A percentile compares a stretch with the other conserved stretches of the same genome.
These are phyloP conservation scores for Neolamprologus brichardi DNA, from an alignment of 2,113 vertebrate genomes.

Conservation along the genomic window DNA sequence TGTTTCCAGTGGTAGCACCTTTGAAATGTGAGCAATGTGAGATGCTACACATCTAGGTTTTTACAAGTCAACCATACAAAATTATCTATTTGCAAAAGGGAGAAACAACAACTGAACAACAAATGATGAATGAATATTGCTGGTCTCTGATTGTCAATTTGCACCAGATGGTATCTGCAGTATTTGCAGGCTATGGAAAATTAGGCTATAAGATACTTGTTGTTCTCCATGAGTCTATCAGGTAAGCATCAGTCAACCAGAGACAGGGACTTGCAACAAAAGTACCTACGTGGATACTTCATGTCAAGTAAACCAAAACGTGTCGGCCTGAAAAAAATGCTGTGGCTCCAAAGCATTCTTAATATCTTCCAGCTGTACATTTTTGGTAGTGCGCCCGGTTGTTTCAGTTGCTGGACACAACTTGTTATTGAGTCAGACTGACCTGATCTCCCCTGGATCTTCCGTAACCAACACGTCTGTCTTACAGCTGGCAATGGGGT, in stretches of 20 bases:
- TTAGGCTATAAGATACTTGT: background rate
- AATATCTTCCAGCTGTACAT: background rate
- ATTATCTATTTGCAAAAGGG: background rate
- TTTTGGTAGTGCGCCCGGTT: background rate
- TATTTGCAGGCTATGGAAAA: background rate
- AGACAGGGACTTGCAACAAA: background rate
- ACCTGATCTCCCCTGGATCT: constrained; percentile 97
- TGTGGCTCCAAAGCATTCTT: background rate
- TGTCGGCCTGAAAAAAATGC: background rate
- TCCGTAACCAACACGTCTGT: constrained; percentile 94
- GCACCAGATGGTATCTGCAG: background rate
- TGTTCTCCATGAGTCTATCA: background rate
- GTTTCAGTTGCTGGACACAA: background rate
- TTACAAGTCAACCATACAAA: background rate
- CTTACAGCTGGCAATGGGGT: constrained; percentile 96
- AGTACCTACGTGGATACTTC: background rate
- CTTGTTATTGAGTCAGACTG: constrained; percentile 54
- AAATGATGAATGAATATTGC: background rate
- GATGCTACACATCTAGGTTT: background rate
- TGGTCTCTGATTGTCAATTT: background rate
- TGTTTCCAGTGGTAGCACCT: background rate
- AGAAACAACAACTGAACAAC: background rate
- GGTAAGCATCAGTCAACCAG: background rate
- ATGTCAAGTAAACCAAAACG: background rate
- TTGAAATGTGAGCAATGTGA: background rate